Conservation (phyloP, 2,888 invertebrate species). For the Melinopterus prodromus region DNA sequence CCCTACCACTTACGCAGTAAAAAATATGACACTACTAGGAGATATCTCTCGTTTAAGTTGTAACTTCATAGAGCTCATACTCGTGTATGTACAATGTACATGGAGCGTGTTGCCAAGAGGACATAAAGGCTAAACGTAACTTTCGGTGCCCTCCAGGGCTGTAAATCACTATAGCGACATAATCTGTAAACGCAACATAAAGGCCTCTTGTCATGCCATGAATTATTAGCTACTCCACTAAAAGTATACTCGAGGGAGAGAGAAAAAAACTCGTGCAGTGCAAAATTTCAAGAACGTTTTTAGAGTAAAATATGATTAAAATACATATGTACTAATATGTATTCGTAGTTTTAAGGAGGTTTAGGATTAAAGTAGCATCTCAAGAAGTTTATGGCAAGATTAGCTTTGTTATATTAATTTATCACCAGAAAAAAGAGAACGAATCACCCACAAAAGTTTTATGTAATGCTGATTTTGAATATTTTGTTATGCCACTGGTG, state of each 20-base stretch:
- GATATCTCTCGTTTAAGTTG: neutral
- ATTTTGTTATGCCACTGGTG: neutral
- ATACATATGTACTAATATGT: neutral
- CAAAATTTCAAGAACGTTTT: neutral
- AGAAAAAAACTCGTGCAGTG: neutral
- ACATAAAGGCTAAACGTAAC: neutral
- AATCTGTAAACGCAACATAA: conserved; percentile 4
- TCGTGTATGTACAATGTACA: neutral
- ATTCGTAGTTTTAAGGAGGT: too few species aligned
- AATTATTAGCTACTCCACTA: neutral
- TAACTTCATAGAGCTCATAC: neutral
- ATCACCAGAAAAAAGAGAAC: too few species aligned
- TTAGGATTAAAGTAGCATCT: too few species aligned
- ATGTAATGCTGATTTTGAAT: too few species aligned
- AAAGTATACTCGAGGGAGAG: neutral
- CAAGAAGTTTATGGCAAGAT: too few species aligned
- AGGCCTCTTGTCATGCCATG: conserved; percentile 4
- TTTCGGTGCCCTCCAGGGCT: neutral
- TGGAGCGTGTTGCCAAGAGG: neutral
- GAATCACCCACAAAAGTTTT: too few species aligned
- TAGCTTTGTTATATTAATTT: too few species aligned
- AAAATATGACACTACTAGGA: neutral
- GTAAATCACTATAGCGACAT: neutral
- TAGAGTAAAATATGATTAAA: neutral
- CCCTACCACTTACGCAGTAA: too few species aligned